These are phyloP conservation scores for Coelopa frigida DNA, from an alignment of 1,140 invertebrate species.

Conservation along the genomic window DNA sequence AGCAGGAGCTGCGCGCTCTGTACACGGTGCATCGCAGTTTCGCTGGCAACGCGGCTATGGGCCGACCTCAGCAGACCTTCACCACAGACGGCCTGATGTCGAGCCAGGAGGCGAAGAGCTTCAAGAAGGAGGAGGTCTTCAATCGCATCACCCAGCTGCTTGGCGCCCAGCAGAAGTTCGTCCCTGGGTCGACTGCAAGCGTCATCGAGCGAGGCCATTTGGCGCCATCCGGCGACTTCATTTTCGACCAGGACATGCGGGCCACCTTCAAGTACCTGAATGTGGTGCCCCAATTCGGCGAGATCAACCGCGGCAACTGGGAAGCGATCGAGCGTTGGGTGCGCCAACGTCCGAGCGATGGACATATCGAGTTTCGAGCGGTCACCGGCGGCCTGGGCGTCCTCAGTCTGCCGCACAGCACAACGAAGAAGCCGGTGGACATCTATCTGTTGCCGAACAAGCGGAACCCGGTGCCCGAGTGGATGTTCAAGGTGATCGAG, in stretches of 20 bases:
- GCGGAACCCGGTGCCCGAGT: constrained; percentile 23
- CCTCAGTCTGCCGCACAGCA: constrained; percentile 14
- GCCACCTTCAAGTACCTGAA: constrained; percentile 33
- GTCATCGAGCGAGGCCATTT: constrained; percentile 31
- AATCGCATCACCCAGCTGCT: constrained; percentile 17
- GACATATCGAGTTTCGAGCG: constrained; percentile 13
- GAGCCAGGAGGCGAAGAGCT: constrained; percentile 21
- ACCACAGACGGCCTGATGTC: constrained; percentile 22
- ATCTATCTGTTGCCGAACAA: constrained; percentile 16
- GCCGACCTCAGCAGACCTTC: constrained; percentile 20
- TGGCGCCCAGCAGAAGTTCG: constrained; percentile 19
- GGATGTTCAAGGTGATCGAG: constrained; percentile 29
- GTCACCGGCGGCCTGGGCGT: constrained; percentile 21
- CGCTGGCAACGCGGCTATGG: constrained; percentile 12
- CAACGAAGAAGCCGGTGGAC: not conserved
- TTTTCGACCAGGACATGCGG: constrained; percentile 28
- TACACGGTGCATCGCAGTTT: constrained; percentile 23
- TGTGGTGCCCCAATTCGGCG: constrained; percentile 29
- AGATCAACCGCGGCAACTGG: constrained; percentile 33
- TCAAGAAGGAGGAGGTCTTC: constrained; percentile 21
- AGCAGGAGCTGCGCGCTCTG: constrained; percentile 7
- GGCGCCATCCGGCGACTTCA: constrained; percentile 30
- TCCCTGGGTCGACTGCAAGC: not conserved
- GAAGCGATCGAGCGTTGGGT: constrained; percentile 27
- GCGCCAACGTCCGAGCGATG: constrained; percentile 14